Evolutionary conservation across 37 sponge, comb jelly and placozoan genomes (phyloP).

Genomic region (Eunapius fragilis): DNA sequence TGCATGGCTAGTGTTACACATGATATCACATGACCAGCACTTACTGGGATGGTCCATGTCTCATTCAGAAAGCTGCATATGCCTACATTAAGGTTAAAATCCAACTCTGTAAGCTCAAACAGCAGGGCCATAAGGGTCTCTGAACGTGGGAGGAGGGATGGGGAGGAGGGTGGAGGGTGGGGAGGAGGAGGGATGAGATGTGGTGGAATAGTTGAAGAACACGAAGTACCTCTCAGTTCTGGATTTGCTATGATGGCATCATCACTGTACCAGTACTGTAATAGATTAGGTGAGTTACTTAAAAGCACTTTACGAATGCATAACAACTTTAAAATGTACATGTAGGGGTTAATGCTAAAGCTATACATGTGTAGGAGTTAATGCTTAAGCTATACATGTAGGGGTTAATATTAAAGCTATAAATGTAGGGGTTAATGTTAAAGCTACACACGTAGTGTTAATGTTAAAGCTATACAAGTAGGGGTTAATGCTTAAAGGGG

Average conservation of each 20-base stretch:
- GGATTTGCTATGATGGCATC: slow-evolving; percentile 52
- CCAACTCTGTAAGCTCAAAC: slow-evolving; percentile 76
- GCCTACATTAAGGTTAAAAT: slow-evolving; percentile 46
- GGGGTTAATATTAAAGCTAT: too few relatives aligned
- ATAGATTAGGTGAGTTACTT: too few relatives aligned
- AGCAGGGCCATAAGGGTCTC: slow-evolving; percentile 53
- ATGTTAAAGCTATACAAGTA: too few relatives aligned
- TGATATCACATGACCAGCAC: not conserved
- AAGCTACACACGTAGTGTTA: too few relatives aligned
- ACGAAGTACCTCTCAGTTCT: slow-evolving; percentile 52
- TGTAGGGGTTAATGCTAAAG: too few relatives aligned
- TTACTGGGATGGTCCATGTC: slow-evolving; percentile 77
- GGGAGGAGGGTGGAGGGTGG: not conserved
- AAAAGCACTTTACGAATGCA: not conserved
- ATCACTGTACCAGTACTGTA: slow-evolving; percentile 67
- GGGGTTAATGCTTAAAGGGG: too few relatives aligned
- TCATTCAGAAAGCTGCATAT: slow-evolving; percentile 77
- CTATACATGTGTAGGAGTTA: too few relatives aligned
- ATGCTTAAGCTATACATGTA: too few relatives aligned
- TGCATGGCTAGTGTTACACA: not conserved
- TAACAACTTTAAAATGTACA: too few relatives aligned
- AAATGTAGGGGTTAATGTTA: too few relatives aligned
- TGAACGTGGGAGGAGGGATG: slow-evolving; percentile 10
- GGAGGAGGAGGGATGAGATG: not conserved
- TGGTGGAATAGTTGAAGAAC: too few relatives aligned